Conservation (phyloP, 1,140 invertebrate species). For the Drosophila lacertosa region DNA sequence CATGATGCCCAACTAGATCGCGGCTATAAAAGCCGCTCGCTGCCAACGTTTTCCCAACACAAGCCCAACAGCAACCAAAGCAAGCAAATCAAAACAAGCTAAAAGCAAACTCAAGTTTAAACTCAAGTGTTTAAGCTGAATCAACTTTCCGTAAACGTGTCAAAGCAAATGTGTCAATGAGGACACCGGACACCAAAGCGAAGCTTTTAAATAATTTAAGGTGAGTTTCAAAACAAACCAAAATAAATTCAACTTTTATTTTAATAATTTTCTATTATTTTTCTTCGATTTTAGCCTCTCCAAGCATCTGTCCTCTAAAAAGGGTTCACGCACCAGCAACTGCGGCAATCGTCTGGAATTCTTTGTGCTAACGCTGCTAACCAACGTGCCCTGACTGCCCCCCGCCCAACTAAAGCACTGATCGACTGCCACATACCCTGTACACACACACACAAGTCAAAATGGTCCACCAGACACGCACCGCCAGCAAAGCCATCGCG, state of each 20-base stretch:
- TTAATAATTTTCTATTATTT: too few relatives aligned
- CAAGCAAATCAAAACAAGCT: conserved; percentile 3
- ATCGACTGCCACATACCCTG: too few relatives aligned
- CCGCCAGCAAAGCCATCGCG: conserved; percentile 65
- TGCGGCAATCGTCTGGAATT: conserved; percentile 81
- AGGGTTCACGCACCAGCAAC: conserved; percentile 79
- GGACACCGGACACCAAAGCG: conserved; percentile 81
- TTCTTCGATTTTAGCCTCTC: too few relatives aligned
- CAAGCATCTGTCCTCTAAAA: conserved; percentile 81
- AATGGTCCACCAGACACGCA: conserved; percentile 80
- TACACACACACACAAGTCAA: conserved; percentile 9
- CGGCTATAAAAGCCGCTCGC: conserved; percentile 37
- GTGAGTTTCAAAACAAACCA: conserved; percentile 37
- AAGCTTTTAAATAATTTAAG: conserved; percentile 80
- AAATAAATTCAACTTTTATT: too few relatives aligned
- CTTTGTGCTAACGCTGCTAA: conserved; percentile 71
- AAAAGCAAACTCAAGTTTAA: too few relatives aligned
- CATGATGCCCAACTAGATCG: conserved; percentile 38
- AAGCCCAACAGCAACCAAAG: conserved; percentile 28
- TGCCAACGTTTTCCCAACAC: conserved; percentile 12
- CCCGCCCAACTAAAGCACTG: too few relatives aligned
- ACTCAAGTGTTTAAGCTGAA: too few relatives aligned
- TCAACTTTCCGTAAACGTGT: conserved; percentile 38
- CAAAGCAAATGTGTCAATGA: conserved; percentile 81
- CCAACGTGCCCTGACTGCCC: conserved; percentile 75